Conservation (phyloP, 2,113 vertebrate species). For the Myrmophylax atrothorax region DNA sequence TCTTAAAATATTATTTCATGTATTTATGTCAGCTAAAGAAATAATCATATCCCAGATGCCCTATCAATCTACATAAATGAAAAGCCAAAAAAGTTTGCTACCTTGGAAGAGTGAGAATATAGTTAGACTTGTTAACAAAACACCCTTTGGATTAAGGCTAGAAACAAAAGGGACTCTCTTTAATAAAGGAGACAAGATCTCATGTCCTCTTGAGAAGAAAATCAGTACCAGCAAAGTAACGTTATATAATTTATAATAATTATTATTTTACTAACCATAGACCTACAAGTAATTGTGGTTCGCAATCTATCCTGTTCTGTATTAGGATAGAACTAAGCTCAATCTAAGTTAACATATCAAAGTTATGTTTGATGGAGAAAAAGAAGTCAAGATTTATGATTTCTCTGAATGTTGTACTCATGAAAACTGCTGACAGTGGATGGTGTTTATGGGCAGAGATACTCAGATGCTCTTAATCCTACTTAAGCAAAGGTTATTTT, state of each 20-base stretch:
- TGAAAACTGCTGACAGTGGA: neutral
- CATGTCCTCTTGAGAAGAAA: neutral
- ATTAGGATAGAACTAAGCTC: neutral
- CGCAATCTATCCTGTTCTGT: neutral
- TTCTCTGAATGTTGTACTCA: neutral
- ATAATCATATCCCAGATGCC: neutral
- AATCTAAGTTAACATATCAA: neutral
- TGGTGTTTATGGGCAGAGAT: neutral
- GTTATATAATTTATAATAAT: neutral
- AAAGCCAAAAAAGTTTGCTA: slow-evolving; percentile 8
- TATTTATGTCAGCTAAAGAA: slow-evolving; percentile 14
- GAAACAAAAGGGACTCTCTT: neutral
- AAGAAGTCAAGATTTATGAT: neutral
- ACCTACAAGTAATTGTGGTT: neutral
- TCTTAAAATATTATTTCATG: slow-evolving; percentile 14
- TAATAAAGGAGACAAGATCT: neutral
- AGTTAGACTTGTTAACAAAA: slow-evolving; percentile 1
- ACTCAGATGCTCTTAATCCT: neutral
- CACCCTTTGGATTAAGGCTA: neutral
- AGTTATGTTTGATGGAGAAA: neutral
- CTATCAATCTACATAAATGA: neutral
- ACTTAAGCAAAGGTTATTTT: neutral
- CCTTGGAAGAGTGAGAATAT: neutral
- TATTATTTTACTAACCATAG: neutral
- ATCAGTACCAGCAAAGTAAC: neutral